phyloP scores from a whole-genome alignment of 1,140 invertebrate genomes.

The Brachionus rotundiformis region DNA sequence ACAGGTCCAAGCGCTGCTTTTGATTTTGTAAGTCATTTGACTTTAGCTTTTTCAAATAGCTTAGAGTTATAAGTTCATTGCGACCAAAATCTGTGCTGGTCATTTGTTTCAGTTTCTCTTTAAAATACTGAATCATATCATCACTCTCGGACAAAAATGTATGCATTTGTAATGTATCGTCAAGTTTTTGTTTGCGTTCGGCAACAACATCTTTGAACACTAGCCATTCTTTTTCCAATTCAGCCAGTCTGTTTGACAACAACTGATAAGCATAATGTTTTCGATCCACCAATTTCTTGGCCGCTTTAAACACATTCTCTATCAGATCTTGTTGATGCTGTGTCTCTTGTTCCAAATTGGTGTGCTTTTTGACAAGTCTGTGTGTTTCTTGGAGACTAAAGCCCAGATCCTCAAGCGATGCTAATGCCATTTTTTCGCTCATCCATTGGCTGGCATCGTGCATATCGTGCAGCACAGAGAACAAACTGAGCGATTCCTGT shows the following conservation, averaged over 20 bases:
- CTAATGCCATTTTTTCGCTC: background rate
- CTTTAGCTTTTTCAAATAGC: slow-evolving; percentile 9
- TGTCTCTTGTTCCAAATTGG: slow-evolving; percentile 39
- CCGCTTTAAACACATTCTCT: slow-evolving; percentile 25
- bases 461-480: slow-evolving; percentile 29
- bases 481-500: slow-evolving; percentile 24
- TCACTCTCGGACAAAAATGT: slow-evolving; percentile 7
- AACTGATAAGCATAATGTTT: slow-evolving; percentile 32
- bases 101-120: slow-evolving; percentile 26
- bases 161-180: slow-evolving; percentile 2
- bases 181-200: background rate
- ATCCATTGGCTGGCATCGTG: slow-evolving; percentile 26
- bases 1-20: background rate
- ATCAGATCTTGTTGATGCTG: background rate
- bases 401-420: background rate
- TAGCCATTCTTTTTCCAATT: slow-evolving; percentile 28
- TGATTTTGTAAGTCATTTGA: background rate
- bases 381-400: slow-evolving; percentile 23
- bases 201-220: background rate
- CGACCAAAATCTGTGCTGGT: slow-evolving; percentile 33
- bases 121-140: background rate
- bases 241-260: background rate
- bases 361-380: slow-evolving; percentile 42
- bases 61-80: background rate
- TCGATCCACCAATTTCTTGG: background rate